Conservation (phyloP, 2,888 invertebrate species). For the Nemapogon koenigi region DNA sequence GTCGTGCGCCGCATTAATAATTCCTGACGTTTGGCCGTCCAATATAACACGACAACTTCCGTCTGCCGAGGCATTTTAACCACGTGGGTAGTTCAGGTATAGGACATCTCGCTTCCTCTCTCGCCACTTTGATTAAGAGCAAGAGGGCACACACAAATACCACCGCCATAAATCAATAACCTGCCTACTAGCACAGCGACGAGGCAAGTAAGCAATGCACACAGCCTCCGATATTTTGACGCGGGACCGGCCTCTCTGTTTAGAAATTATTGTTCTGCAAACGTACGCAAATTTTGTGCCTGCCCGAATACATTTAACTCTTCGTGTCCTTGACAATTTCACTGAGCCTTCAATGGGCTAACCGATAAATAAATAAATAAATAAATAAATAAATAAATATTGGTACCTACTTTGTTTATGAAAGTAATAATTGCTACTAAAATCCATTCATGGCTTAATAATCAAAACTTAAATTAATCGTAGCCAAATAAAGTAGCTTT, state of each 20-base stretch:
- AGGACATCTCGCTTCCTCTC: conserved; percentile 40
- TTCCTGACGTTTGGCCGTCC: conserved; percentile 26
- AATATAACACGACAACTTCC: conserved; percentile 31
- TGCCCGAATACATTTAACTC: too few relatives aligned
- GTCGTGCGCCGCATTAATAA: conserved; percentile 19
- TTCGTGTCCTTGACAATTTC: too few relatives aligned
- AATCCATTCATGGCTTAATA: too few relatives aligned
- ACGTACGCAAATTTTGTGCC: conserved; percentile 3
- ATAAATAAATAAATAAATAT: too few relatives aligned
- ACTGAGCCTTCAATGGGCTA: too few relatives aligned
- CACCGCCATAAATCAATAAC: conserved; percentile 58
- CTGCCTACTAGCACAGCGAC: conserved; percentile 42
- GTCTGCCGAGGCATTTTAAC: conserved; percentile 33
- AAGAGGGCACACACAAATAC: conserved; percentile 56
- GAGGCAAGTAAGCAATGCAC: conserved; percentile 28
- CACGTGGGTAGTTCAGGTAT: conserved; percentile 44
- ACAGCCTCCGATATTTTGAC: conserved; percentile 50
- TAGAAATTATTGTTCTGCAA: conserved; percentile 32
- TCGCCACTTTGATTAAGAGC: conserved; percentile 48
- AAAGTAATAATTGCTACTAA: too few relatives aligned
- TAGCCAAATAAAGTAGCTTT: too few relatives aligned
- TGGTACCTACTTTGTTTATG: too few relatives aligned
- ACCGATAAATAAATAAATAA: too few relatives aligned
- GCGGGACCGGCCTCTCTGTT: conserved; percentile 43
- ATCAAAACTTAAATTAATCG: too few relatives aligned